phyloP scores from a whole-genome alignment of 2,888 invertebrate genomes.

The Halictus ligatus region DNA sequence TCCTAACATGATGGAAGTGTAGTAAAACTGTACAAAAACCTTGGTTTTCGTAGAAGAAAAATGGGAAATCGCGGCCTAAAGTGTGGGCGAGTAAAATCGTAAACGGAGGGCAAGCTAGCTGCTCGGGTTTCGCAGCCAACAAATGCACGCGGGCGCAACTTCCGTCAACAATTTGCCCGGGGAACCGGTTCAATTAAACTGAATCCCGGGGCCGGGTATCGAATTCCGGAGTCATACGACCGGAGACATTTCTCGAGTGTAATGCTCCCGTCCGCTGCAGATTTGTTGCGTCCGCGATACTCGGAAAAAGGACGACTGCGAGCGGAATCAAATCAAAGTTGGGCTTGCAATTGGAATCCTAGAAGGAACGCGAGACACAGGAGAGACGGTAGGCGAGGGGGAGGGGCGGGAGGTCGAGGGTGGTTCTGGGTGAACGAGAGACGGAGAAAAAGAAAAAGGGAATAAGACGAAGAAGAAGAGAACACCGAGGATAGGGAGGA shows the following conservation, averaged over 20 bases:
- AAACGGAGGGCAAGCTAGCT: background rate
- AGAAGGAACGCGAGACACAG: constrained; percentile 67
- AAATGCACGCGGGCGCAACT: background rate
- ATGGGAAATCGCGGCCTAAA: background rate
- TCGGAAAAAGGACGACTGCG: constrained; percentile 56
- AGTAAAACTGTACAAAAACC: background rate
- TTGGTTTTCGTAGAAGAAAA: background rate
- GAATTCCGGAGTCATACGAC: constrained; percentile 13
- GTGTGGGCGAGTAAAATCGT: background rate
- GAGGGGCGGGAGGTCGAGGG: background rate
- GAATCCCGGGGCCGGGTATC: background rate
- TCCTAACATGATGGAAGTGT: background rate
- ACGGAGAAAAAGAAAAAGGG: constrained; percentile 26
- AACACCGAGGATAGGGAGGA: constrained; percentile 6
- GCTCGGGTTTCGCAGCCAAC: background rate
- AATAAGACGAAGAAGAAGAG: constrained; percentile 40
- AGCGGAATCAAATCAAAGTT: constrained; percentile 81
- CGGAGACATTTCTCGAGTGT: constrained; percentile 6
- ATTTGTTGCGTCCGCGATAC: constrained; percentile 66
- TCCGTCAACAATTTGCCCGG: background rate
- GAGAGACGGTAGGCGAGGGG: background rate
- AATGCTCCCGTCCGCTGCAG: constrained; percentile 46
- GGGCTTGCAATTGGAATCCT: constrained; percentile 73
- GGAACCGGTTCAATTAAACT: constrained; percentile 33
- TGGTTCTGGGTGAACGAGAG: background rate